phyloP scores from a whole-genome alignment of 2,113 vertebrate genomes.

The Rhinopithecus roxellana region DNA sequence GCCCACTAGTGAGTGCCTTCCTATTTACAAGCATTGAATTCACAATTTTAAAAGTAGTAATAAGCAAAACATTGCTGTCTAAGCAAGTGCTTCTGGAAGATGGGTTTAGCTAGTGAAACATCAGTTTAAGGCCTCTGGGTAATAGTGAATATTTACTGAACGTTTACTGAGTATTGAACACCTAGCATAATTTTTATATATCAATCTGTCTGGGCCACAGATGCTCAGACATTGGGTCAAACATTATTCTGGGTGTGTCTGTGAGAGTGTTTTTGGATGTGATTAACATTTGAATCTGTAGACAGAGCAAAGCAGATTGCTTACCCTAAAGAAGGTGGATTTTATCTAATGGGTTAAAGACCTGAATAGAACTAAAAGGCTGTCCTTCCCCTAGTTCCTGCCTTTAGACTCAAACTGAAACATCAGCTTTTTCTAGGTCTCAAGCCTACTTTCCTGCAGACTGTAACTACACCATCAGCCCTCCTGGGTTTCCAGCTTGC shows the following conservation, averaged over 20 bases:
- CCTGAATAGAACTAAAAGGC: not conserved
- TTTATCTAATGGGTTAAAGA: not conserved
- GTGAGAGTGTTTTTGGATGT: not conserved
- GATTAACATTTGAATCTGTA: not conserved
- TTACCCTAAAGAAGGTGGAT: too few species aligned
- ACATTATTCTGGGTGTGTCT: not conserved
- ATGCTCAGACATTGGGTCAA: not conserved
- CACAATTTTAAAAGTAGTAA: not conserved
- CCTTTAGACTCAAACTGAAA: not conserved
- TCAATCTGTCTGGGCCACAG: not conserved
- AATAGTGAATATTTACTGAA: not conserved
- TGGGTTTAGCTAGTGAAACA: not conserved
- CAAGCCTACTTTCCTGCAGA: not conserved
- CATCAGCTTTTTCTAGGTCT: not conserved
- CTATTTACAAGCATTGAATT: not conserved
- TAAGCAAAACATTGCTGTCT: not conserved
- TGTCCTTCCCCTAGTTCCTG: not conserved
- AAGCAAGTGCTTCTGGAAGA: not conserved
- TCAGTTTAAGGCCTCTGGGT: not conserved
- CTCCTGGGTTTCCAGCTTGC: not conserved
- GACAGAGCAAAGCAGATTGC: not conserved
- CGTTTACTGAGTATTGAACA: not conserved
- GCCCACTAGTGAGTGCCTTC: accelerated
- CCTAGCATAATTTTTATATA: too few species aligned
- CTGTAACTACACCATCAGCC: not conserved